Conservation (phyloP, 2,888 invertebrate genomes). For the Neoascia interrupta region DNA sequence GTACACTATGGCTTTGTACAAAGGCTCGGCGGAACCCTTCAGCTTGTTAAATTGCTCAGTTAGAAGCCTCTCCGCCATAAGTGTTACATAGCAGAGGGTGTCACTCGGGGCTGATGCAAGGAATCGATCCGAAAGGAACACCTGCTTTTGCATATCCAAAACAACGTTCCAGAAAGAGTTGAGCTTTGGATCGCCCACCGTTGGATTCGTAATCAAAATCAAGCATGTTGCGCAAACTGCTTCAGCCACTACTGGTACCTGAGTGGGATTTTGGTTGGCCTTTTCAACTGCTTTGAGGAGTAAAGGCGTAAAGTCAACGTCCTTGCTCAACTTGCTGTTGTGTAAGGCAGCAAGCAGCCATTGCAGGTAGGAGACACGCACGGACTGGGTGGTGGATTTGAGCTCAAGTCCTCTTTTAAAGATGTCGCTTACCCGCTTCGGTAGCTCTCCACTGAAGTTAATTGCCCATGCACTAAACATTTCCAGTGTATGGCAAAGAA, state of each 20-base stretch:
- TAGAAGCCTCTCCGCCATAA: slow-evolving; percentile 87
- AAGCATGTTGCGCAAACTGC: slow-evolving; percentile 86
- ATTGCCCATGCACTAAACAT: slow-evolving; percentile 90
- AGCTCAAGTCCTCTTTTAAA: slow-evolving; percentile 87
- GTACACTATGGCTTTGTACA: slow-evolving; percentile 86
- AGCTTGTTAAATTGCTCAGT: slow-evolving; percentile 85
- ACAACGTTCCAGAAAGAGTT: slow-evolving; percentile 85
- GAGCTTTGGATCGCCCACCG: slow-evolving; percentile 79
- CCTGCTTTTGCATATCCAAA: slow-evolving; percentile 87
- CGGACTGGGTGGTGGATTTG: slow-evolving; percentile 88
- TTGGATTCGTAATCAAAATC: slow-evolving; percentile 83
- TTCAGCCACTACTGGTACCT: slow-evolving; percentile 86
- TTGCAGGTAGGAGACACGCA: slow-evolving; percentile 89
- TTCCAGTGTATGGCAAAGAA: slow-evolving; percentile 89
- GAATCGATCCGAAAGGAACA: slow-evolving; percentile 91
- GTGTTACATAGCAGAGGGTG: slow-evolving; percentile 85
- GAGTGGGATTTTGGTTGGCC: slow-evolving; percentile 87
- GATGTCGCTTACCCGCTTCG: slow-evolving; percentile 83
- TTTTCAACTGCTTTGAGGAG: slow-evolving; percentile 87
- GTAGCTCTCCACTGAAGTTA: slow-evolving; percentile 84
- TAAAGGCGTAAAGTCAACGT: slow-evolving; percentile 82
- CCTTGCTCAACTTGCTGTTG: slow-evolving; percentile 80
- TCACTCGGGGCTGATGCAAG: slow-evolving; percentile 86
- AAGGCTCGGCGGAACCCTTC: slow-evolving; percentile 83
- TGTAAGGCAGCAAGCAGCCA: slow-evolving; percentile 86